A percentile compares a stretch with the other conserved stretches of the same genome.
Evolutionary conservation across 1,140 invertebrate species (phyloP).

Genomic region (Paramacrobiotus metropolitanus): DNA sequence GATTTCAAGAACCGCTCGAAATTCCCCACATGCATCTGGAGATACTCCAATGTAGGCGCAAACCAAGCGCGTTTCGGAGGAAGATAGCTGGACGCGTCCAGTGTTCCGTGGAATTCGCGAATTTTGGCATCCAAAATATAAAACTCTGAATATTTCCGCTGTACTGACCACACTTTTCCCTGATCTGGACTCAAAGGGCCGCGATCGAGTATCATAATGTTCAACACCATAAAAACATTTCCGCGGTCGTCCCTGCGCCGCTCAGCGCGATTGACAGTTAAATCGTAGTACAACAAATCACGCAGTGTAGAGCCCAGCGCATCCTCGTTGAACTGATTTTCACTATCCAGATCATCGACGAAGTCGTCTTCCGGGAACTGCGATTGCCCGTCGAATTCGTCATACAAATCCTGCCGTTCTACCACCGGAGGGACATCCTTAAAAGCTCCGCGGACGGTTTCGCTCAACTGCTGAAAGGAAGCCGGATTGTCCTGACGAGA

Average conservation of each 20-base stretch:
- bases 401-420: neutral
- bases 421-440: neutral
- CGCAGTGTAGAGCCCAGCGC: neutral
- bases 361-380: neutral
- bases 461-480: neutral
- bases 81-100: neutral
- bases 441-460: slow-evolving; percentile 1
- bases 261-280: neutral
- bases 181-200: neutral
- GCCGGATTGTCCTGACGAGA: neutral
- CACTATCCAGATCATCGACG: neutral
- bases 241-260: neutral
- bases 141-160: neutral
- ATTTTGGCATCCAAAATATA: neutral
- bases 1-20: neutral
- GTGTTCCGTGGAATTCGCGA: neutral
- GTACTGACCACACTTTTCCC: neutral
- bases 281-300: neutral
- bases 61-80: neutral
- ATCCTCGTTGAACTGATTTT: neutral
- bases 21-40: neutral
- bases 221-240: neutral
- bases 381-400: neutral
- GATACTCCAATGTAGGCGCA: neutral
- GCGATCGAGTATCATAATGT: neutral